These are phyloP conservation scores for Carterocephalus palaemon DNA, from an alignment of 2,888 invertebrate species.

Conservation along the genomic window DNA sequence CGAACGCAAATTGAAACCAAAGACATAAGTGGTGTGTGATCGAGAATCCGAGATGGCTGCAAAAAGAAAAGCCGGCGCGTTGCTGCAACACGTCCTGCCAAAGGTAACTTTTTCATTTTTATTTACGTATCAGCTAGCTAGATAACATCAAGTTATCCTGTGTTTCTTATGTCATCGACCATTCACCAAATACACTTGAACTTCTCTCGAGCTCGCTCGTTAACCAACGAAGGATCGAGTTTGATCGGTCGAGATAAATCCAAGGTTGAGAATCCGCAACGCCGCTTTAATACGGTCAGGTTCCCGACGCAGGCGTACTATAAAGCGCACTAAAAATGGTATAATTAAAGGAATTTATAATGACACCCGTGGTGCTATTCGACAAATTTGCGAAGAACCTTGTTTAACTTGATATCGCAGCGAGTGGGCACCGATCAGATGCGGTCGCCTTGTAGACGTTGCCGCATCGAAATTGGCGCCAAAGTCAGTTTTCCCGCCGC, in stretches of 20 bases:
- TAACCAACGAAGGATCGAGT: slow-evolving; percentile 9
- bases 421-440: slow-evolving; percentile 38
- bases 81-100: slow-evolving; percentile 83
- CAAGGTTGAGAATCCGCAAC: slow-evolving; percentile 29
- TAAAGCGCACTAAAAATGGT: slow-evolving; percentile 66
- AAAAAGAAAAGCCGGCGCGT: slow-evolving; percentile 85
- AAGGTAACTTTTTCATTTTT: slow-evolving; percentile 64
- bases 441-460: slow-evolving; percentile 49
- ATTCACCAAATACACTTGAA: slow-evolving; percentile 28
- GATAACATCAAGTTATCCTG: slow-evolving; percentile 16
- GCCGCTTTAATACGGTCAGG: slow-evolving; percentile 41
- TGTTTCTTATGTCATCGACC: slow-evolving; percentile 36
- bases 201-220: slow-evolving; percentile 8
- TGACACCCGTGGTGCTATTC: slow-evolving; percentile 47
- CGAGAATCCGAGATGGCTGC: slow-evolving; percentile 81
- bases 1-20: slow-evolving; percentile 49
- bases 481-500: slow-evolving; percentile 75
- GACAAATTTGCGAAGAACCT: slow-evolving; percentile 43
- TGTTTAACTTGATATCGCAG: not conserved
- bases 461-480: slow-evolving; percentile 72
- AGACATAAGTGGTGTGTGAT: slow-evolving; percentile 64
- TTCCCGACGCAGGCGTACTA: slow-evolving; percentile 43
- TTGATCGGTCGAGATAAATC: slow-evolving; percentile 24
- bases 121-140: slow-evolving; percentile 41
- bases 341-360: slow-evolving; percentile 72